Evolutionary conservation across 1,140 invertebrate species (phyloP), one percentile per base, ranked within the genome.

Genomic region (Bombus difficillimus): DNA sequence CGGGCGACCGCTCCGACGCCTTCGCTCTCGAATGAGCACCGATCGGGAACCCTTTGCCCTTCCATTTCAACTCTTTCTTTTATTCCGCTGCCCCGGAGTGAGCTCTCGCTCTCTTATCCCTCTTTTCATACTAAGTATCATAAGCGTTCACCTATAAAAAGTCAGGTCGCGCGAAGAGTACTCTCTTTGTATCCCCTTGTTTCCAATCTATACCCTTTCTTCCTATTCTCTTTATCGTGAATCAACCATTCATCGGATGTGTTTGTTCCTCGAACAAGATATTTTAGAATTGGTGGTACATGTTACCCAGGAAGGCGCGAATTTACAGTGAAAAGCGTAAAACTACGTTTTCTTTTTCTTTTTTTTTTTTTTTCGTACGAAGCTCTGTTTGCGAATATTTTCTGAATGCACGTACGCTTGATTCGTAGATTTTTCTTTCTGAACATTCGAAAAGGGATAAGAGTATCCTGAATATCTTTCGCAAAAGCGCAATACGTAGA

Each of bases 1-100:
- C 93, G 92, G 93, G 94, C 93, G 94, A 95, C 92, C 92, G 92
- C 84, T 93, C 93, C 92, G 88, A 94, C 94, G 94, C 94, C 93
- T 93, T 92, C 92, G 88, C 88, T 81, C 87, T 89, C 88, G 73
- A 57, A 78, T 28, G 66, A 77, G 64, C 77, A 85, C 71, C 78
- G 86, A 88, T 86, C 86, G 84, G 64, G 77, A 77, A 71, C 73
- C 78, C 83, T 81, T 75, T 88, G 86, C 86, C 86, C 86, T 86
- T 88, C 83, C 76, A 85, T 85, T 82, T 66, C 69, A 64, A 78
- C 57, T 88, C 59, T 90, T 88, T 83, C 86, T 90, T 86, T 90
- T 84, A 86, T 83, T 86, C 66, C 28, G 59, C 78, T 82, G 74
- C 41, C 74, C 59, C 43, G 77, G 57, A 77, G 85, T 34, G 78